phyloP scores from a whole-genome alignment of 2,797 vertebrate genomes.

The Pangasius sanitwongsei region DNA sequence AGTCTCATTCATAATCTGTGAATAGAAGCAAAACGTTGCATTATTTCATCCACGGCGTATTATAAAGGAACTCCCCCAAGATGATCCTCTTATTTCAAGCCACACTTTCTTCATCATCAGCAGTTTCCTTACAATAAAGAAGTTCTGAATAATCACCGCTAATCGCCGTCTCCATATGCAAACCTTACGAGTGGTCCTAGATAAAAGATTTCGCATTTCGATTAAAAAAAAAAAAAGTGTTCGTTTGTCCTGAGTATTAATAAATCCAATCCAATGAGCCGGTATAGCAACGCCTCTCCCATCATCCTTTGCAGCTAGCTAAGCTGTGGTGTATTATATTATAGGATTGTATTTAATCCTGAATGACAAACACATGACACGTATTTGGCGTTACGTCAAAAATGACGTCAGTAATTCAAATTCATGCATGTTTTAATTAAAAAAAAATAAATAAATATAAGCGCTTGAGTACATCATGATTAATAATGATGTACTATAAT shows the following conservation, averaged over 20 bases:
- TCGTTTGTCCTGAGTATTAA: neutral
- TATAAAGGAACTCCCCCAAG: neutral
- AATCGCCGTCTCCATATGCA: neutral
- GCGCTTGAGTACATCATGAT: neutral
- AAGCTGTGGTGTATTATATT: slow-evolving; percentile 3
- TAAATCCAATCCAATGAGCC: neutral
- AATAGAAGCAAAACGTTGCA: no score
- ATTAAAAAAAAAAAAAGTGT: neutral
- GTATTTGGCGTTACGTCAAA: neutral
- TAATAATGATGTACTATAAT: no score
- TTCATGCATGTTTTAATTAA: neutral
- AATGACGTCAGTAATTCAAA: neutral
- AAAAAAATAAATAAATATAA: neutral
- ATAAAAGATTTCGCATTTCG: neutral
- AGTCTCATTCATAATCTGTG: neutral
- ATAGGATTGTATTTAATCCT: neutral
- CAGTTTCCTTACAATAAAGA: neutral
- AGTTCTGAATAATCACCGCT: neutral
- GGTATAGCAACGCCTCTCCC: neutral
- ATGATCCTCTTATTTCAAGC: neutral
- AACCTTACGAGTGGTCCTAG: neutral
- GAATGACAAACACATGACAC: neutral
- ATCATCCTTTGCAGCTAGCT: slow-evolving; percentile 4
- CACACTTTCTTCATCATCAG: neutral
- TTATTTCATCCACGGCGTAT: neutral